These are phyloP conservation scores for Cremastobaeus sp. DNA, from an alignment of 2,888 invertebrate species.

Conservation along the genomic window DNA sequence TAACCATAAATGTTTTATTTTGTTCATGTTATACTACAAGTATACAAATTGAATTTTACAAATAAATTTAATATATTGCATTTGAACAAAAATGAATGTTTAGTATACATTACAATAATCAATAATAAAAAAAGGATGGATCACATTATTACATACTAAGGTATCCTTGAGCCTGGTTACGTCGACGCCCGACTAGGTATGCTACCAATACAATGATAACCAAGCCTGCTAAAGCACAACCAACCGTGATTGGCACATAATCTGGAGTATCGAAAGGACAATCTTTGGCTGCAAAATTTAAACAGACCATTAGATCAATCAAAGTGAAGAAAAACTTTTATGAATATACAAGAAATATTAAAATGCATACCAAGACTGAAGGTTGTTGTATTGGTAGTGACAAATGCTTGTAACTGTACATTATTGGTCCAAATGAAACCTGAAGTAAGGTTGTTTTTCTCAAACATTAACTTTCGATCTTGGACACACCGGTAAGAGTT, in stretches of 20 bases:
- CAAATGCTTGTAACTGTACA: slow-evolving; percentile 88
- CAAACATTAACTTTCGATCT: slow-evolving; percentile 81
- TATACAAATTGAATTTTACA: slow-evolving; percentile 56
- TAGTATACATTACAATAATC: slow-evolving; percentile 54
- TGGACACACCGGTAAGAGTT: slow-evolving; percentile 87
- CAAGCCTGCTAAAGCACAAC: slow-evolving; percentile 92
- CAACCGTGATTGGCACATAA: slow-evolving; percentile 97
- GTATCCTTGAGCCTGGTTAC: slow-evolving; percentile 90
- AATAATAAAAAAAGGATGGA: slow-evolving; percentile 47
- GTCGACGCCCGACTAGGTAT: slow-evolving; percentile 94
- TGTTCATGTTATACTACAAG: slow-evolving; percentile 52
- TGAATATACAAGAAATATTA: no score
- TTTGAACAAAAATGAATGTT: slow-evolving; percentile 31
- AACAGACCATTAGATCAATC: slow-evolving; percentile 11
- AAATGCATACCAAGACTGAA: slow-evolving; percentile 85
- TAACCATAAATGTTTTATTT: slow-evolving; percentile 51
- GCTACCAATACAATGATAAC: slow-evolving; percentile 94
- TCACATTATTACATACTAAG: slow-evolving; percentile 85
- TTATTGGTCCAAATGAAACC: slow-evolving; percentile 81
- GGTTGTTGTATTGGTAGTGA: slow-evolving; percentile 77
- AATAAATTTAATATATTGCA: slow-evolving; percentile 50
- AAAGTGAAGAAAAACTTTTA: no score
- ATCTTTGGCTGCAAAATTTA: slow-evolving; percentile 82
- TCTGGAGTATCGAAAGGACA: slow-evolving; percentile 89
- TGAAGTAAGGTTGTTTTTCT: slow-evolving; percentile 69